Percentiles rank a stretch among this genome's conserved stretches.
These are phyloP conservation scores for Patella ulyssiponensis DNA, from an alignment of 2,888 invertebrate species.

Conservation along the genomic window DNA sequence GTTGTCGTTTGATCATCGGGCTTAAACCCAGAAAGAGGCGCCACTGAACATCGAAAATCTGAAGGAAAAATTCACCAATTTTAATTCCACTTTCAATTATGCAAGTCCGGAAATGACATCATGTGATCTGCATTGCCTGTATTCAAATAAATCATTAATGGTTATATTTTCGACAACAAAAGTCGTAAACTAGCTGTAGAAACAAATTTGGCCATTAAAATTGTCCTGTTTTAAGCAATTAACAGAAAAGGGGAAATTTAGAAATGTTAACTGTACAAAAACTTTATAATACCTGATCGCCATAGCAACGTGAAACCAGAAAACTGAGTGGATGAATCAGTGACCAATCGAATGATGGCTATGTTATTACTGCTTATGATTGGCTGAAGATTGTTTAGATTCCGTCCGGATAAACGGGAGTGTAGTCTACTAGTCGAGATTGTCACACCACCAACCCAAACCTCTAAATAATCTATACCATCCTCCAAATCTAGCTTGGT, in stretches of 20 bases:
- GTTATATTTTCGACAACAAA: too few relatives aligned
- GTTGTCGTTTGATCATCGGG: background rate
- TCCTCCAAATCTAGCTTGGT: constrained; percentile 42
- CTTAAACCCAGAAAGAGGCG: background rate
- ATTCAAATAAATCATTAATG: too few relatives aligned
- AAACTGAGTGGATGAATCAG: constrained; percentile 39
- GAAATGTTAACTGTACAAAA: background rate
- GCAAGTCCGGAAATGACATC: too few relatives aligned
- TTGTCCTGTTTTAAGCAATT: too few relatives aligned
- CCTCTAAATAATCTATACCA: constrained; percentile 47
- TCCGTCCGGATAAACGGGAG: constrained; percentile 40
- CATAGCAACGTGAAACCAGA: constrained; percentile 46
- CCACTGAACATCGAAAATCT: constrained; percentile 26
- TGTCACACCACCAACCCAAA: constrained; percentile 48
- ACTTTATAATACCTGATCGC: constrained; percentile 44
- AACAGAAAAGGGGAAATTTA: background rate
- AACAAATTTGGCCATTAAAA: too few relatives aligned
- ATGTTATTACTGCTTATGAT: constrained; percentile 49
- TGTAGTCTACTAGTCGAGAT: constrained; percentile 39
- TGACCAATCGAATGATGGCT: constrained; percentile 47
- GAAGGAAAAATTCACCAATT: constrained; percentile 9
- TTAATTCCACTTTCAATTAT: too few relatives aligned
- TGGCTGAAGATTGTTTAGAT: constrained; percentile 15
- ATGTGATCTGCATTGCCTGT: too few relatives aligned
- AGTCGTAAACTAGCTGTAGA: too few relatives aligned